These are phyloP conservation scores for Chrysomallon squamiferum DNA, from an alignment of 1,140 invertebrate species.

Conservation along the genomic window DNA sequence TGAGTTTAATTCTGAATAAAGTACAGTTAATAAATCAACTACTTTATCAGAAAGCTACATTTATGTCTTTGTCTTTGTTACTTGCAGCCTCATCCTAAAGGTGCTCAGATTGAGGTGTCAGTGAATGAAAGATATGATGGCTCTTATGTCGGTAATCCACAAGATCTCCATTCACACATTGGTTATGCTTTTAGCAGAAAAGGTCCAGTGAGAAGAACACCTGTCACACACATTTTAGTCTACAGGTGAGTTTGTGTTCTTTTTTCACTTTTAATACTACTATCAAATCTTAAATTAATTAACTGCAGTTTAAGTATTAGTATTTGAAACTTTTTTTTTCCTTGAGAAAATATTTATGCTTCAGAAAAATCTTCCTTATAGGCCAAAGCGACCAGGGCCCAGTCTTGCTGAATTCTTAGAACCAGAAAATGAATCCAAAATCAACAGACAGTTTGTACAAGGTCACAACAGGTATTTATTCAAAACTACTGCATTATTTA, in stretches of 20 bases:
- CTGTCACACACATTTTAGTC: conserved; percentile 87
- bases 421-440: conserved; percentile 44
- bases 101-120: conserved; percentile 90
- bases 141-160: conserved; percentile 92
- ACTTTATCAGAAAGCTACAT: too few species aligned
- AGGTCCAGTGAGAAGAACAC: conserved; percentile 83
- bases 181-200: conserved; percentile 74
- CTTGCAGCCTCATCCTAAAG: conserved; percentile 72
- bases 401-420: conserved; percentile 53
- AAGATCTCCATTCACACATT: conserved; percentile 80
- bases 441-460: conserved; percentile 47
- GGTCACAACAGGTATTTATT: conserved; percentile 53
- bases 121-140: conserved; percentile 96
- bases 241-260: conserved; percentile 69
- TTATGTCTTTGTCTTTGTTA: too few species aligned
- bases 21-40: too few species aligned
- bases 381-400: conserved; percentile 48
- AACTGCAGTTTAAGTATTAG: too few species aligned
- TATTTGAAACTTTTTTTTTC: too few species aligned
- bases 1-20: too few species aligned
- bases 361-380: too few species aligned
- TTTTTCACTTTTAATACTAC: too few species aligned
- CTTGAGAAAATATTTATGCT: too few species aligned
- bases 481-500: too few species aligned
- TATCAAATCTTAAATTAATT: too few species aligned